phyloP scores from a whole-genome alignment of 2,113 vertebrate genomes.

The Hippocampus guttulatus region DNA sequence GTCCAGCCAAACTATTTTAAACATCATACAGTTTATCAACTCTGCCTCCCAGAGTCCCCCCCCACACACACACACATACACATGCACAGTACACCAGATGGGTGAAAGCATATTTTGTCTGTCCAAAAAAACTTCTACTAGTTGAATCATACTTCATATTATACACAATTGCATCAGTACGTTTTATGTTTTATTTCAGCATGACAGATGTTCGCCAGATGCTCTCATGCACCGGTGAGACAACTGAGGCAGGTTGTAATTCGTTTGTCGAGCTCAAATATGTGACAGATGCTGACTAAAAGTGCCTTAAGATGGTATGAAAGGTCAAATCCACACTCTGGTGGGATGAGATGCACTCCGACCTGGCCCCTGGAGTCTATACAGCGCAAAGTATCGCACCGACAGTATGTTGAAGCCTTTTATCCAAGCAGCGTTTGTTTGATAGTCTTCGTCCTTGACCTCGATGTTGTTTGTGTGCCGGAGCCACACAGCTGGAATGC shows the following conservation, averaged over 20 bases:
- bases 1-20: constrained; percentile 12
- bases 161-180: background rate
- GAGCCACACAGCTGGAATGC: constrained; percentile 60
- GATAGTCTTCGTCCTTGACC: constrained; percentile 31
- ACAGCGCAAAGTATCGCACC: background rate
- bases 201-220: constrained; percentile 29
- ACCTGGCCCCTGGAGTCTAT: too few relatives aligned
- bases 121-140: background rate
- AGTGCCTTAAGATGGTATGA: constrained; percentile 18
- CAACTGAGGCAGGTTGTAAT: constrained; percentile 8
- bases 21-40: background rate
- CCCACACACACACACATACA: background rate
- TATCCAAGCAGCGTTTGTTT: background rate
- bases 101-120: constrained; percentile 1
- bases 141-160: background rate
- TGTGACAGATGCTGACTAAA: constrained; percentile 16
- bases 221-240: constrained; percentile 9
- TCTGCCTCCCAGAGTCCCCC: constrained; percentile 6
- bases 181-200: background rate
- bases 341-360: background rate
- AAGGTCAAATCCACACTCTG: background rate
- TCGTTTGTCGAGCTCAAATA: constrained; percentile 15
- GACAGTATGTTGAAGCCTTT: background rate
- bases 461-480: constrained; percentile 35
- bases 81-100: constrained; percentile 16